Evolutionary conservation across 2,113 vertebrate species (phyloP).

Genomic region (Toxotes jaculatrix): DNA sequence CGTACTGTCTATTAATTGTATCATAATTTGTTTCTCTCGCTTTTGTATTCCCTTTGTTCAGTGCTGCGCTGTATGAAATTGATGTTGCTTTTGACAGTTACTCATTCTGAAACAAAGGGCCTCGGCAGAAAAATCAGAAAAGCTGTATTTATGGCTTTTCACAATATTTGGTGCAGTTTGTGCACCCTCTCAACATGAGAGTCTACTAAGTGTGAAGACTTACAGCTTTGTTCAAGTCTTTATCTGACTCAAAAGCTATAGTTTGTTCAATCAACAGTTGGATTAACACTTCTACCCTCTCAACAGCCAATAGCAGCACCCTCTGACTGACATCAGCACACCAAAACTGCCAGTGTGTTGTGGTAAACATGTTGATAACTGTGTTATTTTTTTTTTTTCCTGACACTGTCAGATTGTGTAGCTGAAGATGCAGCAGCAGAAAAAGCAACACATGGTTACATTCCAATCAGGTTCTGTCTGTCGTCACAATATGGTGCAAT

Average conservation of each 20-base stretch:
- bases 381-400: background rate
- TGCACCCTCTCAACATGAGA: background rate
- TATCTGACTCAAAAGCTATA: slow-evolving; percentile 9
- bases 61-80: background rate
- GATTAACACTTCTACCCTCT: slow-evolving; percentile 25
- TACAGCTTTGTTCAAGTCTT: slow-evolving; percentile 15
- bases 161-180: background rate
- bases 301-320: slow-evolving; percentile 13
- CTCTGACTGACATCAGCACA: slow-evolving; percentile 1
- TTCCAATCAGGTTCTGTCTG: slow-evolving; percentile 4
- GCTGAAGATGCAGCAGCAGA: background rate
- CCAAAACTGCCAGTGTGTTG: background rate
- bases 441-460: background rate
- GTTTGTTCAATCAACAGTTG: slow-evolving; percentile 48
- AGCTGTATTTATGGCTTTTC: background rate
- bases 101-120: background rate
- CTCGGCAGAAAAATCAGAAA: background rate
- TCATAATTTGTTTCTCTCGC: slow-evolving; percentile 6
- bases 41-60: background rate
- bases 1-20: background rate
- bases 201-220: slow-evolving; percentile 26
- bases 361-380: slow-evolving; percentile 31
- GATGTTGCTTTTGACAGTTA: background rate
- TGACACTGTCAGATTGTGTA: background rate
- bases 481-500: background rate